Evolutionary conservation across 1,140 invertebrate genomes (phyloP).

Genomic region (Trigoniulus corallinus): DNA sequence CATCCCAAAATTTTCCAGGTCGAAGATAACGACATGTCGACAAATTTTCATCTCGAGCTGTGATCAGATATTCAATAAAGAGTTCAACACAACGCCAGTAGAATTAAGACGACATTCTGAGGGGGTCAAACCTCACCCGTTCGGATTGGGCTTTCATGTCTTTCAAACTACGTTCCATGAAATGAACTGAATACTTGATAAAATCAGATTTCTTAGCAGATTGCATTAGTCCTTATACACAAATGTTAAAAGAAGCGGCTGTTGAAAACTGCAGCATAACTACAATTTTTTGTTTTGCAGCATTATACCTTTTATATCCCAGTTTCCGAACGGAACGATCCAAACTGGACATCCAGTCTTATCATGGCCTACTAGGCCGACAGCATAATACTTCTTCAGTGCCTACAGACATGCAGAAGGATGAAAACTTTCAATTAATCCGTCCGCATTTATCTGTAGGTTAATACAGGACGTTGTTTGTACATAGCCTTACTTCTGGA

Average conservation of each 20-base stretch:
- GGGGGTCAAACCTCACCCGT: neutral
- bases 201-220: conserved; percentile 51
- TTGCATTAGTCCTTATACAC: conserved; percentile 50
- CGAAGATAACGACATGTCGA: conserved; percentile 44
- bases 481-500: conserved; percentile 35
- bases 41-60: neutral
- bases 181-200: conserved; percentile 30
- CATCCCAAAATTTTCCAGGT: conserved; percentile 68
- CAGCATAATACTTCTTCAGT: conserved; percentile 50
- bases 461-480: neutral
- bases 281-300: too few relatives aligned
- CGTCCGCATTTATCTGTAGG: neutral
- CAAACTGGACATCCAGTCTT: conserved; percentile 60
- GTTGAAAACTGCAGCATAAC: too few relatives aligned
- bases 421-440: neutral
- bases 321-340: conserved; percentile 23
- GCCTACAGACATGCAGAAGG: conserved; percentile 9
- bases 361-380: conserved; percentile 57
- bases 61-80: neutral
- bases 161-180: neutral
- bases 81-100: neutral
- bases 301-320: conserved; percentile 27
- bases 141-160: neutral
- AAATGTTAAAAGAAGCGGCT: too few relatives aligned
- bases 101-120: neutral